These are phyloP conservation scores for Motacilla alba DNA, from an alignment of 2,113 vertebrate genomes.

Conservation along the genomic window DNA sequence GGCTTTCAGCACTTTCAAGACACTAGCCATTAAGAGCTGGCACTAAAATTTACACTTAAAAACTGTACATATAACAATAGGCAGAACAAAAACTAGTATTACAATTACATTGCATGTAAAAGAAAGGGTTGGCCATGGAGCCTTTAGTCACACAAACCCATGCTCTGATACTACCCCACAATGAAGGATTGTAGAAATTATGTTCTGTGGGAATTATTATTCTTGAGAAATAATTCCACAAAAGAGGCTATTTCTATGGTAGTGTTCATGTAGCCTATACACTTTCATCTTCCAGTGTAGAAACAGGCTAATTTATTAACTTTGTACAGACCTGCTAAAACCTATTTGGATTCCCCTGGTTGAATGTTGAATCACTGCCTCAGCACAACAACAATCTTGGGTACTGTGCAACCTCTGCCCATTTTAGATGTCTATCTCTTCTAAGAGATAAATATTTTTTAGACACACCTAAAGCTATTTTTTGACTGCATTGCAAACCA, in stretches of 20 bases:
- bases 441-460: conserved; percentile 15
- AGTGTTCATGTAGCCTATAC: background rate
- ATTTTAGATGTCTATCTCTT: conserved; percentile 2
- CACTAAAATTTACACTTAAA: background rate
- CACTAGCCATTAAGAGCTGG: background rate
- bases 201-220: background rate
- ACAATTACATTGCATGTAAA: background rate
- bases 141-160: background rate
- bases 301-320: background rate
- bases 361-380: background rate
- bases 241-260: background rate
- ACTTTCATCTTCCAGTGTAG: background rate
- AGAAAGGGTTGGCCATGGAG: background rate
- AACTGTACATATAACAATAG: background rate
- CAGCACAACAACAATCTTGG: conserved; percentile 5
- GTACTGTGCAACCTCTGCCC: background rate
- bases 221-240: background rate
- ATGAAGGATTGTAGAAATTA: background rate
- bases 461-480: conserved; percentile 21
- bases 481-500: background rate
- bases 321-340: conserved; percentile 36
- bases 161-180: background rate
- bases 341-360: background rate
- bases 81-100: background rate
- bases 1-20: background rate